A percentile compares a stretch with the other conserved stretches of the same genome.
phyloP scores from a whole-genome alignment of 2,888 invertebrate genomes.

The Trissonchulus sp. region DNA sequence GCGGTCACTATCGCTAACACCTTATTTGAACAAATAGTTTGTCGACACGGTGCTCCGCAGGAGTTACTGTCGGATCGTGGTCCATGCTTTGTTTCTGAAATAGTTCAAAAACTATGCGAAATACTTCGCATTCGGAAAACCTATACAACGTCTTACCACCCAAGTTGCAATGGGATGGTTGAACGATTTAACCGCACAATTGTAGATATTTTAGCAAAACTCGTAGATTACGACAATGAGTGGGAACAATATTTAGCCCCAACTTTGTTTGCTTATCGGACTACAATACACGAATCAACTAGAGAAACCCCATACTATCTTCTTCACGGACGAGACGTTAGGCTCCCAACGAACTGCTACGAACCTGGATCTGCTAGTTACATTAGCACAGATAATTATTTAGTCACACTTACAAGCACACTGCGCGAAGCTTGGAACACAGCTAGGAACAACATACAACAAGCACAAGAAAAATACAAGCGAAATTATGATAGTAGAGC shows the following conservation, averaged over 20 bases:
- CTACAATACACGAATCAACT: not conserved
- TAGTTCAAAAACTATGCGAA: not conserved
- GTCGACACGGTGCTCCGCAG: not conserved
- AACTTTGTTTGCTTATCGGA: not conserved
- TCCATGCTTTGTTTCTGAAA: not conserved
- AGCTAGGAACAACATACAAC: not conserved
- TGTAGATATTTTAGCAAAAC: not conserved
- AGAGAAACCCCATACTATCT: not conserved
- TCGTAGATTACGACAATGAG: not conserved
- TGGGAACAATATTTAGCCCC: not conserved
- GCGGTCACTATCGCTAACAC: not conserved
- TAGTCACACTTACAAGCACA: not conserved
- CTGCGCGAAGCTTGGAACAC: not conserved
- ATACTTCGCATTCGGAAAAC: not conserved
- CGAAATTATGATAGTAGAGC: not conserved
- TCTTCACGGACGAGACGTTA: not conserved
- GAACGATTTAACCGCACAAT: not conserved
- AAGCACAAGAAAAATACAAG: not conserved
- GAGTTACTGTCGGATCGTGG: not conserved
- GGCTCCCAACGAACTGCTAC: not conserved
- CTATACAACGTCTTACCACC: not conserved
- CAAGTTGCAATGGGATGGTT: not conserved
- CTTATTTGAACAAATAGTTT: not conserved
- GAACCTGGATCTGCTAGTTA: not conserved
- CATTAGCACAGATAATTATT: not conserved